Conservation (phyloP, 2,888 invertebrate genomes). For the Artemia sp. region DNA sequence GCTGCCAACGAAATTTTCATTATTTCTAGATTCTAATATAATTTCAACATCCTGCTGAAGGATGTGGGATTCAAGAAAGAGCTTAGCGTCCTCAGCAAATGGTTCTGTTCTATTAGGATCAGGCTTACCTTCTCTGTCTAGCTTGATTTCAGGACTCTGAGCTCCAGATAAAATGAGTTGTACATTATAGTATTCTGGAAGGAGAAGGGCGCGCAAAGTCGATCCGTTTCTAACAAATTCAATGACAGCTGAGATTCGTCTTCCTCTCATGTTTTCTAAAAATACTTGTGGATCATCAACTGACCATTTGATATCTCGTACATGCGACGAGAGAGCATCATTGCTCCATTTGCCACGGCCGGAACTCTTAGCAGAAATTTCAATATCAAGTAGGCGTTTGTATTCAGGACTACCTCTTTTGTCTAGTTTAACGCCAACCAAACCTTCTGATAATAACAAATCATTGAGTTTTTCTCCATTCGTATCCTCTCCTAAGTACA, state of each 20-base stretch:
- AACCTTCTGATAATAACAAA: too few relatives aligned
- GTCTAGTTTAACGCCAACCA: too few relatives aligned
- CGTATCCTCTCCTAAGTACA: too few relatives aligned
- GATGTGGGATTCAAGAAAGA: slow-evolving; percentile 73
- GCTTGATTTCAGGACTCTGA: slow-evolving; percentile 47
- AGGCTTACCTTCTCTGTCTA: slow-evolving; percentile 52
- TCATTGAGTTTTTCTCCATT: too few relatives aligned
- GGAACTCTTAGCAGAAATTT: too few relatives aligned
- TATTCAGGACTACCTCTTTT: too few relatives aligned
- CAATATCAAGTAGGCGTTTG: too few relatives aligned
- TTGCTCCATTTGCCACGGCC: too few relatives aligned
- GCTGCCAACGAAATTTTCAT: slow-evolving; percentile 81
- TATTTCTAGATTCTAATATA: slow-evolving; percentile 75
- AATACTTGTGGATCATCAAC: slow-evolving; percentile 64
- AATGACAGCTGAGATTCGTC: slow-evolving; percentile 77
- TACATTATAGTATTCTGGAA: slow-evolving; percentile 77
- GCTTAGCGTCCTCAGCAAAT: slow-evolving; percentile 77
- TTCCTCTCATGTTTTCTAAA: slow-evolving; percentile 67
- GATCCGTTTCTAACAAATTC: slow-evolving; percentile 96
- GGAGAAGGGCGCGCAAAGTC: slow-evolving; percentile 72
- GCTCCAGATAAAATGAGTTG: slow-evolving; percentile 93
- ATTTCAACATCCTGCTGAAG: slow-evolving; percentile 80
- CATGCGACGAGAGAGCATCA: too few relatives aligned
- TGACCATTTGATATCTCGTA: slow-evolving; percentile 51
- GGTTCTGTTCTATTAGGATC: slow-evolving; percentile 32